Percentiles rank a stretch among this genome's conserved stretches.
These are phyloP conservation scores for Centropristis striata DNA, from an alignment of 2,113 vertebrate genomes.

Conservation along the genomic window DNA sequence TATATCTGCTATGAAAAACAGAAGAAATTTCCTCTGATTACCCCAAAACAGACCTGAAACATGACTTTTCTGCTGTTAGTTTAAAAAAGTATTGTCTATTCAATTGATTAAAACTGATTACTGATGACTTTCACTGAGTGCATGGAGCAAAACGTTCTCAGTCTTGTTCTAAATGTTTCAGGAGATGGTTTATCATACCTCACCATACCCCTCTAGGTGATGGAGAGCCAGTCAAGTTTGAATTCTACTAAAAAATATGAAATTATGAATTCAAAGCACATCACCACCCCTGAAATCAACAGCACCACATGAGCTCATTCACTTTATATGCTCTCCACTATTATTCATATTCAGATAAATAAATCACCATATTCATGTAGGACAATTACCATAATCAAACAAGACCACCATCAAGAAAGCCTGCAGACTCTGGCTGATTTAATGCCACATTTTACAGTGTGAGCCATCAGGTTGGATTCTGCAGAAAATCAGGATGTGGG, in stretches of 20 bases:
- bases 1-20: constrained; percentile 10
- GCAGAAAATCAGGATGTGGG: not conserved
- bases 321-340: not conserved
- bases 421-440: not conserved
- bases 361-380: constrained; percentile 13
- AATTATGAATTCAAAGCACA: too few relatives aligned
- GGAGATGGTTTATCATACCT: not conserved
- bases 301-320: constrained; percentile 2
- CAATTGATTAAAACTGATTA: not conserved
- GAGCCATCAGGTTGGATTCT: not conserved
- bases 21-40: not conserved
- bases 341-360: constrained; percentile 12
- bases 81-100: not conserved
- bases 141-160: not conserved
- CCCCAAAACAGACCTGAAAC: not conserved
- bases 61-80: not conserved
- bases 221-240: not conserved
- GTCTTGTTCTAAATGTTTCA: not conserved
- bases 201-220: too few relatives aligned
- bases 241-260: too few relatives aligned
- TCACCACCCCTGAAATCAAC: constrained; percentile 26
- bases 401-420: constrained; percentile 12
- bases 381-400: constrained; percentile 34
- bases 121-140: not conserved
- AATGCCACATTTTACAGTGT: not conserved